Evolutionary conservation across 1,140 invertebrate genomes (phyloP).

Genomic region (Drosophila funebris): DNA sequence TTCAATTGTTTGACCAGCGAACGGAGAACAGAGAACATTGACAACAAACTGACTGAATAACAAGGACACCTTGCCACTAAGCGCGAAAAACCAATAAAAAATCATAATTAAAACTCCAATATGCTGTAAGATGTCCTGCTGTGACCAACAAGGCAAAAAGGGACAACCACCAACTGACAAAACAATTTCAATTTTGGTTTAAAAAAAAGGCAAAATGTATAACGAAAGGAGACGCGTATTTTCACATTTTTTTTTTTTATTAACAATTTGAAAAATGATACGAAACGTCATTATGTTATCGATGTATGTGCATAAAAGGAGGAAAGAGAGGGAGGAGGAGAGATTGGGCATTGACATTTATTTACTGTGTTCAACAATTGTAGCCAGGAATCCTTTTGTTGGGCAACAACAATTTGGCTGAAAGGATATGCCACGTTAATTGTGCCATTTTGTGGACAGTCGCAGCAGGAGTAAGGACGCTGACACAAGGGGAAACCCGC

Average conservation of each 20-base stretch:
- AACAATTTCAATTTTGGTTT: constrained; percentile 81
- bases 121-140: constrained; percentile 72
- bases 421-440: constrained; percentile 82
- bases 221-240: constrained; percentile 21
- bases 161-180: constrained; percentile 68
- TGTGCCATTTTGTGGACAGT: constrained; percentile 81
- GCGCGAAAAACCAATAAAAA: constrained; percentile 73
- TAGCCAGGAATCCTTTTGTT: constrained; percentile 58
- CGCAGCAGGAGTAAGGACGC: constrained; percentile 53
- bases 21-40: background rate
- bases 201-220: constrained; percentile 20
- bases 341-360: constrained; percentile 73
- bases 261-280: constrained; percentile 80
- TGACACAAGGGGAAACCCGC: background rate
- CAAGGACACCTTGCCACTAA: constrained; percentile 57
- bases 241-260: constrained; percentile 57
- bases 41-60: constrained; percentile 14
- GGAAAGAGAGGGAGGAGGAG: background rate
- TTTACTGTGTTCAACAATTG: constrained; percentile 80
- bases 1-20: constrained; percentile 73
- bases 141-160: constrained; percentile 45
- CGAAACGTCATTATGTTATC: constrained; percentile 81
- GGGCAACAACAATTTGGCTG: constrained; percentile 68
- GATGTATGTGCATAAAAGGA: constrained; percentile 22
- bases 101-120: constrained; percentile 80